These are phyloP conservation scores for Datnioides undecimradiatus DNA, from an alignment of 2,113 vertebrate species.

Conservation along the genomic window DNA sequence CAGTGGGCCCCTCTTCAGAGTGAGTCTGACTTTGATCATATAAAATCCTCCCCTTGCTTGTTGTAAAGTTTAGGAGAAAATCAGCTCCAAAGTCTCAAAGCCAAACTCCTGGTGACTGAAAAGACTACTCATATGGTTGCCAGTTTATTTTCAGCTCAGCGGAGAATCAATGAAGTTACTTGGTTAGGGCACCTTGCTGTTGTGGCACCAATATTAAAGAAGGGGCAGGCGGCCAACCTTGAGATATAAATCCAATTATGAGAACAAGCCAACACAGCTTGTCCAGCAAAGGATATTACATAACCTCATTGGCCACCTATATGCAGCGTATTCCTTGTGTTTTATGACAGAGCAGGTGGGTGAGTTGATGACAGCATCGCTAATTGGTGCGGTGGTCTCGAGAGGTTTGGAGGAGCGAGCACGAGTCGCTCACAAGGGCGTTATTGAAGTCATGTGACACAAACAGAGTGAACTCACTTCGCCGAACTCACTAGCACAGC, in stretches of 20 bases:
- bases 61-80: background rate
- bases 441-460: constrained; percentile 76
- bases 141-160: background rate
- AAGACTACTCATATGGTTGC: too few relatives aligned
- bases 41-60: background rate
- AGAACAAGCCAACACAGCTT: constrained; percentile 36
- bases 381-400: background rate
- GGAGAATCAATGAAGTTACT: background rate
- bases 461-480: constrained; percentile 56
- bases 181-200: constrained; percentile 16
- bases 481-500: constrained; percentile 2
- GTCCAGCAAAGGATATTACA: constrained; percentile 19
- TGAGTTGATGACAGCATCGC: background rate
- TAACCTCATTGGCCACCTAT: constrained; percentile 8
- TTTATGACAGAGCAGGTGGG: background rate
- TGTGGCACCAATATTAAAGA: constrained; percentile 1
- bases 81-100: too few relatives aligned
- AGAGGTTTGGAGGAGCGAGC: constrained; percentile 29
- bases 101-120: too few relatives aligned
- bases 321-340: background rate
- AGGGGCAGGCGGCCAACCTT: constrained; percentile 14
- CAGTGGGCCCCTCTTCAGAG: background rate
- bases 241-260: constrained; percentile 69
- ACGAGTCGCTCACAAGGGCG: constrained; percentile 80
- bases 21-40: background rate